Percentiles rank a stretch among this genome's conserved stretches.
Conservation (phyloP, 2,113 vertebrate genomes). For the Peucedramus taeniatus region DNA sequence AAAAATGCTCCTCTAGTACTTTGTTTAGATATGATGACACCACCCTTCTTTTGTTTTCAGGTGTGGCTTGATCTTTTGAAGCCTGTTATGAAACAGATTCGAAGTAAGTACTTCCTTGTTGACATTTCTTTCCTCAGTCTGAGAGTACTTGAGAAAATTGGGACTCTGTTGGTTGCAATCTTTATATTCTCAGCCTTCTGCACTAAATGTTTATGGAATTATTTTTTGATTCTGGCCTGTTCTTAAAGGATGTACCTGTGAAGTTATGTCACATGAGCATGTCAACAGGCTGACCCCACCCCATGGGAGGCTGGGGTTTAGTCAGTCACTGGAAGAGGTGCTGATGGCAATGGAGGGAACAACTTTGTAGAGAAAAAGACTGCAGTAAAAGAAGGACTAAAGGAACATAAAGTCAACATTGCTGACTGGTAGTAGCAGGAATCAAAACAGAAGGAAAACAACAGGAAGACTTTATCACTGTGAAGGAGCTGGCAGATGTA, state of each 20-base stretch:
- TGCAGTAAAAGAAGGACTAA: neutral
- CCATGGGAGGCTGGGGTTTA: neutral
- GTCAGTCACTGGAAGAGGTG: neutral
- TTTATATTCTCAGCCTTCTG: neutral
- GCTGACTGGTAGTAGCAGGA: neutral
- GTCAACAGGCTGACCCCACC: neutral
- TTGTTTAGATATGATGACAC: neutral
- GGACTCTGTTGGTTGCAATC: neutral
- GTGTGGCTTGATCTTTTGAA: conserved; percentile 98
- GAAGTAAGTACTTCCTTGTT: conserved; percentile 81
- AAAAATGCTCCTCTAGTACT: neutral
- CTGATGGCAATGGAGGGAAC: neutral
- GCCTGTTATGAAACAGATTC: conserved; percentile 93
- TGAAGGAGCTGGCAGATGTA: neutral
- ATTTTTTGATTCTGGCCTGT: neutral
- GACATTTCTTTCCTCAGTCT: neutral
- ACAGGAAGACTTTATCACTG: neutral
- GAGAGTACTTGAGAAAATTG: neutral
- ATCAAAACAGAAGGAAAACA: neutral
- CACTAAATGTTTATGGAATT: neutral
- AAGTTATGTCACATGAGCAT: neutral
- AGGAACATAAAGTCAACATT: neutral
- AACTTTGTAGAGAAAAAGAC: neutral
- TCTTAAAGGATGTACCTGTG: neutral
- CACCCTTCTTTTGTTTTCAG: conserved; percentile 69